Conservation (phyloP, 2,888 invertebrate genomes). For the Aleiodes leptofemur region DNA sequence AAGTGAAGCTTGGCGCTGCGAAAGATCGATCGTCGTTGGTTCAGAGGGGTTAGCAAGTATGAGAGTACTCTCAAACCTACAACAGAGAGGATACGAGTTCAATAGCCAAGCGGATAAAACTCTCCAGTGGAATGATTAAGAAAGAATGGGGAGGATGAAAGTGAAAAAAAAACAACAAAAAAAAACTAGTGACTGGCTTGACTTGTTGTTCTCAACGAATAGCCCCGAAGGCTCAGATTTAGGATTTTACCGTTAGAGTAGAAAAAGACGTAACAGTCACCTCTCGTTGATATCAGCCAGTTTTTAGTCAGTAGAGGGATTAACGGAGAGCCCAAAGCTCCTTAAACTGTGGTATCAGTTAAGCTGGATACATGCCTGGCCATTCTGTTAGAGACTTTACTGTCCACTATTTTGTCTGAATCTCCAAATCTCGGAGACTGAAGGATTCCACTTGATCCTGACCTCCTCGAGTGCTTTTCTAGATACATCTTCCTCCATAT, state of each 20-base stretch:
- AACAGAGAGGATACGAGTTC: conserved; percentile 22
- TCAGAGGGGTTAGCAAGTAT: conserved; percentile 14
- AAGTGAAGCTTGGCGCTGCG: conserved; percentile 7
- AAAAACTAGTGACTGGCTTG: conserved; percentile 7
- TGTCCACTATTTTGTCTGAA: conserved; percentile 70
- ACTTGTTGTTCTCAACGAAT: conserved; percentile 26
- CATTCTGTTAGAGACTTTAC: conserved; percentile 48
- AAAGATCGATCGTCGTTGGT: conserved; percentile 41
- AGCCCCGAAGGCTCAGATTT: conserved; percentile 7
- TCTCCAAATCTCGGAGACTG: conserved; percentile 58
- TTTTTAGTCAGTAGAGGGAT: conserved; percentile 70
- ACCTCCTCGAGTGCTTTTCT: conserved; percentile 39
- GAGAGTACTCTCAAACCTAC: conserved; percentile 16
- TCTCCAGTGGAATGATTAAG: conserved; percentile 38
- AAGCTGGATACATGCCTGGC: conserved; percentile 74
- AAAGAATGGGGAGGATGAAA: conserved; percentile 10
- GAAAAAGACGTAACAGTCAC: conserved; percentile 41
- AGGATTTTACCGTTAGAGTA: conserved; percentile 31
- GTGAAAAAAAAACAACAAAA: neutral
- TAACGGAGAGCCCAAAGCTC: conserved; percentile 73
- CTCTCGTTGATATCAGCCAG: conserved; percentile 55
- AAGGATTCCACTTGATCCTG: conserved; percentile 36
- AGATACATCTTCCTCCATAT: conserved; percentile 3
- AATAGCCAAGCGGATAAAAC: conserved; percentile 26
- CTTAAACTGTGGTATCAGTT: conserved; percentile 74